These are phyloP conservation scores for Stichodactyla mertensii DNA, from an alignment of 64 coral and sea anemone species.

Conservation along the genomic window DNA sequence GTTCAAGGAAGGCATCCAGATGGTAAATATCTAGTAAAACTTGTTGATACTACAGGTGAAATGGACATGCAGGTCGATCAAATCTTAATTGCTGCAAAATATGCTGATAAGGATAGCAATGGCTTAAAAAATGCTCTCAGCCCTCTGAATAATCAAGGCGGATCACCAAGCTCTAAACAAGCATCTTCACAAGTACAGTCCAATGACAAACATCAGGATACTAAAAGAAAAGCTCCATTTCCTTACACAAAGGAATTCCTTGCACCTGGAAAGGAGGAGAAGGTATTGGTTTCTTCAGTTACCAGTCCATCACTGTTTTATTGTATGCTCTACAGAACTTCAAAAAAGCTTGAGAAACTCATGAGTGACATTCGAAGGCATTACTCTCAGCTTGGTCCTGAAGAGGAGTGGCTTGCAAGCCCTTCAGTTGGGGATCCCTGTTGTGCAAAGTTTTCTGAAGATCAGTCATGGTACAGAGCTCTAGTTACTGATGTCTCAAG, in stretches of 20 bases:
- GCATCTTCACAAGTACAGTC: not conserved
- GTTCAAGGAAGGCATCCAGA: constrained; percentile 37
- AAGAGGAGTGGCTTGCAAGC: constrained; percentile 67
- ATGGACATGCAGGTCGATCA: constrained; percentile 71
- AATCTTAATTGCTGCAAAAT: constrained; percentile 79
- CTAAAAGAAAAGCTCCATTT: not conserved
- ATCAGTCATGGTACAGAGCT: constrained; percentile 89
- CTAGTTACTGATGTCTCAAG: constrained; percentile 23
- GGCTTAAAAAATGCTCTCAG: not conserved
- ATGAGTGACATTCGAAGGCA: constrained; percentile 63
- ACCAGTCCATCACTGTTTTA: constrained; percentile 79
- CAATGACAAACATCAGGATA: not conserved
- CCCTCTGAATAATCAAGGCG: not conserved
- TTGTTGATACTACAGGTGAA: constrained; percentile 85
- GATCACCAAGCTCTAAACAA: not conserved
- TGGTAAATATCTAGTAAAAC: constrained; percentile 65
- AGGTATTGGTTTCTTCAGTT: constrained; percentile 60
- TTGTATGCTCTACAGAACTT: constrained; percentile 77
- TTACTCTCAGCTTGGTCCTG: constrained; percentile 57
- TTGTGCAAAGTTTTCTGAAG: constrained; percentile 92
- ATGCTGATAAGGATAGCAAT: constrained; percentile 50
- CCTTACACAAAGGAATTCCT: constrained; percentile 43
- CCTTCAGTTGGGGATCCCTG: constrained; percentile 75
- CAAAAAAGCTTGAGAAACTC: constrained; percentile 52
- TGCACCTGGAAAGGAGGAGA: constrained; percentile 44